These are phyloP conservation scores for Corythornis leucogaster DNA, from an alignment of 2,797 vertebrate species.

Conservation along the genomic window DNA sequence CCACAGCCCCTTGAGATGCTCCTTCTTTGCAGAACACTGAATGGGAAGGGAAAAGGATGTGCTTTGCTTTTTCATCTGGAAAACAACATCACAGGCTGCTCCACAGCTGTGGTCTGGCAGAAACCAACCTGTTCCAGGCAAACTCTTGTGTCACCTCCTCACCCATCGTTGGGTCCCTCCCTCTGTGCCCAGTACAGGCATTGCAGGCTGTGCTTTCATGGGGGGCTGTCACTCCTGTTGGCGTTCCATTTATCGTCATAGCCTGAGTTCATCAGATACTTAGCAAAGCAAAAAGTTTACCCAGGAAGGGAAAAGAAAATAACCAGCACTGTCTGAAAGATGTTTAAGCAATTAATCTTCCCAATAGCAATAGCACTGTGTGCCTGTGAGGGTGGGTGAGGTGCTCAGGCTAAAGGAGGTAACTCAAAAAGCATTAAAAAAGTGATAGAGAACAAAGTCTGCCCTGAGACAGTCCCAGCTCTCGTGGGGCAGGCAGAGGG, in stretches of 20 bases:
- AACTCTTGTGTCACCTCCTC: accelerated
- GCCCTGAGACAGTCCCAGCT: accelerated
- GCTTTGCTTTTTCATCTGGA: background rate
- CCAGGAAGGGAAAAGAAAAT: background rate
- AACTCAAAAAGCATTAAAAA: background rate
- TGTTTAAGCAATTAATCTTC: accelerated
- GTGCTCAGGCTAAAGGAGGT: accelerated
- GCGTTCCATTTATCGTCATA: accelerated
- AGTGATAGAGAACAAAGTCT: background rate
- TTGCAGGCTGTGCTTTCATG: background rate
- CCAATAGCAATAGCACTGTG: accelerated
- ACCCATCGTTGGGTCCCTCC: accelerated
- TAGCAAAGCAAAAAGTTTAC: background rate
- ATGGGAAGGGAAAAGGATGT: accelerated
- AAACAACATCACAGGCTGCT: background rate
- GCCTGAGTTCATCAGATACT: background rate
- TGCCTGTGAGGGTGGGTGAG: accelerated
- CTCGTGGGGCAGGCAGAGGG: accelerated
- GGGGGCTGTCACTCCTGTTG: background rate
- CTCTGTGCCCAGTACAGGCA: background rate
- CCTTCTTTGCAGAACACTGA: background rate
- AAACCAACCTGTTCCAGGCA: background rate
- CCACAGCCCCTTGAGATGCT: accelerated
- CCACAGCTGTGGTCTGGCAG: background rate
- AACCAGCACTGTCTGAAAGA: background rate